phyloP scores from a whole-genome alignment of 2,888 invertebrate species.

The Listrodromus nycthemerus region DNA sequence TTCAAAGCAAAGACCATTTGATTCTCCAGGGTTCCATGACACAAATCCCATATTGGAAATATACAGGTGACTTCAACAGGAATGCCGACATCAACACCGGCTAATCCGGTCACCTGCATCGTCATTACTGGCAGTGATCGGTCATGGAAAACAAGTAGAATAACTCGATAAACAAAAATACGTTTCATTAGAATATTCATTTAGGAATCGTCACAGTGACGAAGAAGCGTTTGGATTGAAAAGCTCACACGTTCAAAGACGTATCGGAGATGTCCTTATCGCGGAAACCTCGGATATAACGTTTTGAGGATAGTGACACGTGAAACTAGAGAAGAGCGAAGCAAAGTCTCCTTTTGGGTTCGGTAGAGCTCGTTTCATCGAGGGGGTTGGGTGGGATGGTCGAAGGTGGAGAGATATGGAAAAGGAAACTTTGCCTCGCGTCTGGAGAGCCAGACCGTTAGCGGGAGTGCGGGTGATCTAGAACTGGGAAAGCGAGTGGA shows the following conservation, averaged over 20 bases:
- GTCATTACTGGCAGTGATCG: not conserved
- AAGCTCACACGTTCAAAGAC: too few species aligned
- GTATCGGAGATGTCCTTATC: too few species aligned
- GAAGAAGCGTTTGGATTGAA: conserved; percentile 52
- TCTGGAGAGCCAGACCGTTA: conserved; percentile 41
- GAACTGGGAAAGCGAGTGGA: conserved; percentile 22
- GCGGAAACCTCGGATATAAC: not conserved
- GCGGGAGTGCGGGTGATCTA: conserved; percentile 23
- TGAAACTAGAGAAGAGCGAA: conserved; percentile 11
- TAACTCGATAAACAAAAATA: conserved; percentile 17
- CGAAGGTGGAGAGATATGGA: conserved; percentile 20
- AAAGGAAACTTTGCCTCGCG: conserved; percentile 56
- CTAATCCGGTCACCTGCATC: not conserved
- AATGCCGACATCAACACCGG: not conserved
- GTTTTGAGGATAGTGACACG: conserved; percentile 43
- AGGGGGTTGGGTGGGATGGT: not conserved
- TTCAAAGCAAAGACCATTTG: not conserved
- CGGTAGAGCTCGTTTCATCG: conserved; percentile 26
- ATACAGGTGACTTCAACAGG: not conserved
- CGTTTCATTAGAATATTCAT: conserved; percentile 5
- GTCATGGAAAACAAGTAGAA: not conserved
- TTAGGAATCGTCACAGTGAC: conserved; percentile 23
- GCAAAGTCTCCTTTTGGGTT: conserved; percentile 20
- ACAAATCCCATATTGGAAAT: not conserved
- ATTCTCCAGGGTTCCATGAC: not conserved